A percentile compares a stretch with the other conserved stretches of the same genome.
Conservation (phyloP, 2,113 vertebrate species). For the Sceloporus tristichus region DNA sequence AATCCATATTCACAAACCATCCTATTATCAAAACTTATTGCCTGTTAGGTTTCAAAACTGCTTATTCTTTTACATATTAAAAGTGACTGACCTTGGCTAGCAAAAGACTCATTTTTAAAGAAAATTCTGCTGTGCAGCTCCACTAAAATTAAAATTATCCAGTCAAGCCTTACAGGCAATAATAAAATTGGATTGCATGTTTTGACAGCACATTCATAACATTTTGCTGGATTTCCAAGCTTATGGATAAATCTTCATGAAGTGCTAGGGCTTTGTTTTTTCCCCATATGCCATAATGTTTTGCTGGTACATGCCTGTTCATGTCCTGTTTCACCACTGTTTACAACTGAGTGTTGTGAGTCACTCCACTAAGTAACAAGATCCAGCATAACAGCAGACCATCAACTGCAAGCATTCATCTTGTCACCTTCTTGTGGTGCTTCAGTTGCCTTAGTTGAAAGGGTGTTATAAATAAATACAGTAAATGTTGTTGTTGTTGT, state of each 20-base stretch:
- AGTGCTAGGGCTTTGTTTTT: not conserved
- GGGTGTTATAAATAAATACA: no score
- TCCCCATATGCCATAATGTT: not conserved
- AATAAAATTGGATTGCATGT: conserved; percentile 11
- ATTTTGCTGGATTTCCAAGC: conserved; percentile 4
- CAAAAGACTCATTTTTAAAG: not conserved
- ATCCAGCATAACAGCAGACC: not conserved
- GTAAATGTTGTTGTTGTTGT: no score
- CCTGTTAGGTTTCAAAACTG: not conserved
- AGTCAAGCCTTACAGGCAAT: not conserved
- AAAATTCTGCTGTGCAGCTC: not conserved
- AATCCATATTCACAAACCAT: not conserved
- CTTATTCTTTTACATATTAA: not conserved
- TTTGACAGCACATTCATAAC: conserved; percentile 6
- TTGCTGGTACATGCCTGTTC: not conserved
- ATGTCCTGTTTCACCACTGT: conserved; percentile 1
- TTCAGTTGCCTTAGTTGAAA: not conserved
- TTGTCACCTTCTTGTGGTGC: not conserved
- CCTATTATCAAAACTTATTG: not conserved
- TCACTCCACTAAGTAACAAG: not conserved
- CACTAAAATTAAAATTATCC: conserved; percentile 3
- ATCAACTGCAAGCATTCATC: not conserved
- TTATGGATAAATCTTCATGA: not conserved
- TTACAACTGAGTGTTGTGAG: conserved; percentile 1
- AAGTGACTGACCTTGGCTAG: no score